Conservation (phyloP, 1,140 invertebrate genomes). For the Caenorhabditis remanei region DNA sequence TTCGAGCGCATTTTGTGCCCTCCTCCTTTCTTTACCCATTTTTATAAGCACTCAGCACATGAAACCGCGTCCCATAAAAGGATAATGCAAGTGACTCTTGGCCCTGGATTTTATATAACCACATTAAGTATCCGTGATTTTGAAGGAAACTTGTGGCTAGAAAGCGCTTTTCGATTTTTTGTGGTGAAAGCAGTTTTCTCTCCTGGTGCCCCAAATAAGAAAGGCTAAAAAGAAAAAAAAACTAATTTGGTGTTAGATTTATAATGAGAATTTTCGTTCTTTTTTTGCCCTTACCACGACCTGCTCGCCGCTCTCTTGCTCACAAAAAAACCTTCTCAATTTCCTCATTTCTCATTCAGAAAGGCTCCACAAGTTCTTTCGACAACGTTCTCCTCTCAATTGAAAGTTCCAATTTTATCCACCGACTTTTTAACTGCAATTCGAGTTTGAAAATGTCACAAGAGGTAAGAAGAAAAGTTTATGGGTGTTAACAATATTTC, state of each 20-base stretch:
- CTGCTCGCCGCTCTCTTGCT: not conserved
- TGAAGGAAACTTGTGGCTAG: not conserved
- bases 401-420: not conserved
- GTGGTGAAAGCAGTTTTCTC: not conserved
- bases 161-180: not conserved
- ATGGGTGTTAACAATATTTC: not conserved
- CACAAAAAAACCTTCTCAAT: slow-evolving; percentile 37
- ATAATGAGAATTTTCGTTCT: slow-evolving; percentile 49
- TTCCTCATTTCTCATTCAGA: slow-evolving; percentile 51
- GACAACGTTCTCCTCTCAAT: not conserved
- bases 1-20: not conserved
- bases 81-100: slow-evolving; percentile 28
- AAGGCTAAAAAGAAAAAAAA: not conserved
- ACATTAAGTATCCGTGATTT: slow-evolving; percentile 1
- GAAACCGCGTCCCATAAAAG: not conserved
- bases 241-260: slow-evolving; percentile 51
- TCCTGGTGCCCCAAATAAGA: not conserved
- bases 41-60: slow-evolving; percentile 42
- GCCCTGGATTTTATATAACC: slow-evolving; percentile 14
- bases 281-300: not conserved
- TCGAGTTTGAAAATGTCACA: not conserved
- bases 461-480: not conserved
- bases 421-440: not conserved
- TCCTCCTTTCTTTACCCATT: not conserved
- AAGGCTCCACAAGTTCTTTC: slow-evolving; percentile 16